Percentiles rank a stretch among this genome's conserved stretches.
Conservation (phyloP, 2,797 vertebrate genomes). For the Neopelma chrysocephalum region DNA sequence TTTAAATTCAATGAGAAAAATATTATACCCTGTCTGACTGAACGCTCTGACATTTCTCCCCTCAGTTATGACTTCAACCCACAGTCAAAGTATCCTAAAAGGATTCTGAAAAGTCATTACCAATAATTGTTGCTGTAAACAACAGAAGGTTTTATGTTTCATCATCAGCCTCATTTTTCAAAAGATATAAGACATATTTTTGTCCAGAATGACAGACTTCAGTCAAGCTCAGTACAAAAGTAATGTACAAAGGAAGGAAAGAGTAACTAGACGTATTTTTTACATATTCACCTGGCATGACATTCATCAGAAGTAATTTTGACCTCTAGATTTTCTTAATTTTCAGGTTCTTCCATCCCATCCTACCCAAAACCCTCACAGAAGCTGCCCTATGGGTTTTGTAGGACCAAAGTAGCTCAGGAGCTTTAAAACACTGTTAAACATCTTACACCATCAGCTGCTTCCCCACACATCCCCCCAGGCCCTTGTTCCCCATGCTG, state of each 20-base stretch:
- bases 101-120: neutral
- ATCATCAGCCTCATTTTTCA: neutral
- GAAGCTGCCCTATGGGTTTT: neutral
- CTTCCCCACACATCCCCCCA: neutral
- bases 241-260: neutral
- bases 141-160: neutral
- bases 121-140: neutral
- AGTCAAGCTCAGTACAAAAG: neutral
- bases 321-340: neutral
- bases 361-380: rapidly evolving
- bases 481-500: neutral
- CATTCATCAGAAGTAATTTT: neutral
- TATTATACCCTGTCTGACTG: neutral
- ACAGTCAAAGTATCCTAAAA: neutral
- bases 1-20: neutral
- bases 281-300: rapidly evolving
- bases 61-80: neutral
- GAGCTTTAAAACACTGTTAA: neutral
- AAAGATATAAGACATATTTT: neutral
- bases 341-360: neutral
- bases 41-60: neutral
- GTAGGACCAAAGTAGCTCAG: neutral
- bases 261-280: neutral
- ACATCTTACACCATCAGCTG: neutral
- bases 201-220: neutral